Conservation (phyloP, 1,140 invertebrate genomes). For the Drosophila ananassae region DNA sequence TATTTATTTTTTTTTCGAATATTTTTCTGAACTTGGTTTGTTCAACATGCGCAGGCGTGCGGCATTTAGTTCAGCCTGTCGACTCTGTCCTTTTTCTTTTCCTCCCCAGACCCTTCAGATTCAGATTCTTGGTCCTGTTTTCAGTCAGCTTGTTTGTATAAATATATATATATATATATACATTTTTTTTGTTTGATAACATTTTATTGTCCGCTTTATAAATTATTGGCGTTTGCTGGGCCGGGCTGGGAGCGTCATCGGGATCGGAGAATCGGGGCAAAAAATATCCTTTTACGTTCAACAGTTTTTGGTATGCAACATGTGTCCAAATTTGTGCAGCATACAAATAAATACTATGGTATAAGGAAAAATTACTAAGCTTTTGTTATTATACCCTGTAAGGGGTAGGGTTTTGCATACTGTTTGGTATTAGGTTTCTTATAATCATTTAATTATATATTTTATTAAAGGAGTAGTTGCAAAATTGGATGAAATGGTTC, state of each 20-base stretch:
- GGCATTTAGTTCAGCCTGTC: slow-evolving; percentile 83
- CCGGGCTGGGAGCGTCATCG: slow-evolving; percentile 6
- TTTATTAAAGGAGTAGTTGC: too few relatives aligned
- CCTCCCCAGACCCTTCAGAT: slow-evolving; percentile 19
- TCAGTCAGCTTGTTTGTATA: slow-evolving; percentile 21
- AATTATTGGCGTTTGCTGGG: slow-evolving; percentile 75
- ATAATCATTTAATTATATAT: too few relatives aligned
- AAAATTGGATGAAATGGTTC: too few relatives aligned
- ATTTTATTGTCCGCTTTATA: slow-evolving; percentile 83
- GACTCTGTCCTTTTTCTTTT: slow-evolving; percentile 26
- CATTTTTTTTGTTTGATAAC: slow-evolving; percentile 68
- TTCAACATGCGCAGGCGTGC: slow-evolving; percentile 81
- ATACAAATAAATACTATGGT: slow-evolving; percentile 58
- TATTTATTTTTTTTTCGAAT: neutral
- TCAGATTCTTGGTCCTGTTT: slow-evolving; percentile 22
- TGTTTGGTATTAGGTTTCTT: too few relatives aligned
- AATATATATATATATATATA: slow-evolving; percentile 24
- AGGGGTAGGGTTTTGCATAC: neutral
- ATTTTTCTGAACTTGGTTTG: slow-evolving; percentile 28
- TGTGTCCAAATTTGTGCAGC: slow-evolving; percentile 78
- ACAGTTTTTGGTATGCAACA: slow-evolving; percentile 70
- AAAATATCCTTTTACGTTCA: slow-evolving; percentile 79
- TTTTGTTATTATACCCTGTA: slow-evolving; percentile 16
- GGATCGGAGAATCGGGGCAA: slow-evolving; percentile 42
- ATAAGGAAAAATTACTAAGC: slow-evolving; percentile 29